Evolutionary conservation across 2,113 vertebrate species (phyloP).

Genomic region (Burhinus oedicnemus): DNA sequence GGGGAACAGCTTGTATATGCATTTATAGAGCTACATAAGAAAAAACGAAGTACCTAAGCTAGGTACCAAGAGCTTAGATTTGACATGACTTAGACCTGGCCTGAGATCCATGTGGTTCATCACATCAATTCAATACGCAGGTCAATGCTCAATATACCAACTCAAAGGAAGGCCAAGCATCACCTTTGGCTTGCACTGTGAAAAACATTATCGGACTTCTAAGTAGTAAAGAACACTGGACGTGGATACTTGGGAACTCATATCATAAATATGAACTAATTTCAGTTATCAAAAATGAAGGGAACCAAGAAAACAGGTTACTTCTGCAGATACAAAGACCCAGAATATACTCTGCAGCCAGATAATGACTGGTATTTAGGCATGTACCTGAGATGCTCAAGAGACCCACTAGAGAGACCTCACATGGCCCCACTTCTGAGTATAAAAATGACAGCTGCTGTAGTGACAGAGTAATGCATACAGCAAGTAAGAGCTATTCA

Average conservation of each 20-base stretch:
- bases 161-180: not conserved
- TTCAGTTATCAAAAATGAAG: not conserved
- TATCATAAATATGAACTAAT: not conserved
- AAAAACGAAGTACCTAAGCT: not conserved
- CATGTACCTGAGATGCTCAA: not conserved
- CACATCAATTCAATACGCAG: not conserved
- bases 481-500: not conserved
- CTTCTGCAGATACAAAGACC: not conserved
- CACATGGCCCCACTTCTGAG: not conserved
- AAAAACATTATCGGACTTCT: not conserved
- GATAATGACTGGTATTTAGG: not conserved
- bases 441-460: not conserved
- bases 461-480: not conserved
- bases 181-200: not conserved
- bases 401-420: not conserved
- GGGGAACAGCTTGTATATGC: not conserved
- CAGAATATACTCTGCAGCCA: not conserved
- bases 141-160: not conserved
- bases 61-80: not conserved
- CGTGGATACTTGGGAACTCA: not conserved
- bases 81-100: not conserved
- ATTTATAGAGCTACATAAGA: not conserved
- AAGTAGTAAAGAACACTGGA: not conserved
- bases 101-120: not conserved
- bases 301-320: not conserved